Evolutionary conservation across 2,113 vertebrate genomes (phyloP).

Genomic region (Gymnobelideus leadbeateri): DNA sequence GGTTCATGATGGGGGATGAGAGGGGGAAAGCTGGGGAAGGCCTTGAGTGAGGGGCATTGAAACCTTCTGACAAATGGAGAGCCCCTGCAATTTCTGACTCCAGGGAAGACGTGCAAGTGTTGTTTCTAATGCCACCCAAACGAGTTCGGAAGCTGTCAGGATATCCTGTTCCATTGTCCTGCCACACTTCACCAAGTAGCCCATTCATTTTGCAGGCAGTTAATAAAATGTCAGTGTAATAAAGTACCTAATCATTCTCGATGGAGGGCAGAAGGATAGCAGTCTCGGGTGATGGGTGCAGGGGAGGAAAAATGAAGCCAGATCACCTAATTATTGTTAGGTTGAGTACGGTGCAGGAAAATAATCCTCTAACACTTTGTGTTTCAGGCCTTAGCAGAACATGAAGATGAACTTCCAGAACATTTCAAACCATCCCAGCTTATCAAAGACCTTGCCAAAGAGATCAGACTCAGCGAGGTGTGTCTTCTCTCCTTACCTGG

Average conservation of each 20-base stretch:
- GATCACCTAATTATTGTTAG: background rate
- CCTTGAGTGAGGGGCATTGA: background rate
- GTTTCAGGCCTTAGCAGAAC: slow-evolving; percentile 94
- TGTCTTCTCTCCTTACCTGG: slow-evolving; percentile 41
- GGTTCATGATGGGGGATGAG: background rate
- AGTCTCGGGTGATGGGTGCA: background rate
- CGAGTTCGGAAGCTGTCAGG: background rate
- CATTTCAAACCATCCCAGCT: slow-evolving; percentile 98
- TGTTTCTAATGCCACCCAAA: background rate
- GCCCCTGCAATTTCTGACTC: background rate
- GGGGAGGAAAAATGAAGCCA: background rate
- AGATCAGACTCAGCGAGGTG: slow-evolving; percentile 98
- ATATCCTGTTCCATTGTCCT: background rate
- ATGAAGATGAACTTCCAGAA: slow-evolving; percentile 98
- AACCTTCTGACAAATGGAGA: background rate
- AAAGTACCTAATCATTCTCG: background rate
- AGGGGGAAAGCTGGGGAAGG: background rate
- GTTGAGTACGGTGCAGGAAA: background rate
- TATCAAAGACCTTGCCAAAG: slow-evolving; percentile 99
- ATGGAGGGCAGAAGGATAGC: background rate
- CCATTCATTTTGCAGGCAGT: slow-evolving; percentile 3
- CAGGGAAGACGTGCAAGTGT: background rate
- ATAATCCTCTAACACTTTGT: background rate
- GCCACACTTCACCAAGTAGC: slow-evolving; percentile 11
- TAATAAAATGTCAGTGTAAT: background rate